Percentiles rank a stretch among this genome's conserved stretches.
These are phyloP conservation scores for Thalassophryne amazonica DNA, from an alignment of 2,797 vertebrate genomes.

Conservation along the genomic window DNA sequence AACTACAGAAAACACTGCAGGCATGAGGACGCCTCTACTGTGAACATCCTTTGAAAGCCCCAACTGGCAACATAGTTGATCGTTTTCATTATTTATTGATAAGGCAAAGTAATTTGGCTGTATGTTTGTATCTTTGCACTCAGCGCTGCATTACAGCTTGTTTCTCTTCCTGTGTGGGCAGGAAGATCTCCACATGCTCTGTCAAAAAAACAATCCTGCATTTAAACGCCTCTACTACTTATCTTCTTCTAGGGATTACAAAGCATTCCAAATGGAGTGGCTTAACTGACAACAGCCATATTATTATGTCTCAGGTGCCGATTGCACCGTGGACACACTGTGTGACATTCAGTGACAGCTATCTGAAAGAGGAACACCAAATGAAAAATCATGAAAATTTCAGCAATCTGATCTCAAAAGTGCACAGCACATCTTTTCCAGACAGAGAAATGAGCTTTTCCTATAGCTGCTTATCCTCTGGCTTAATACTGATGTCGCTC, in stretches of 20 bases:
- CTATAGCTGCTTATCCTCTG: slow-evolving; percentile 10
- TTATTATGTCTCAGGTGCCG: slow-evolving; percentile 34
- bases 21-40: no score
- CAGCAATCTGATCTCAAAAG: slow-evolving; percentile 29
- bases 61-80: no score
- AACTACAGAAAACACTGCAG: no score
- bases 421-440: not conserved
- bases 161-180: slow-evolving; percentile 31
- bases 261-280: slow-evolving; percentile 38
- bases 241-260: slow-evolving; percentile 49
- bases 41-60: no score
- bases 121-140: slow-evolving; percentile 10
- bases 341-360: slow-evolving; percentile 29
- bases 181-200: slow-evolving; percentile 33
- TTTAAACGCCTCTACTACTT: slow-evolving; percentile 43
- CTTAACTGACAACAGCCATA: slow-evolving; percentile 45
- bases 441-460: slow-evolving; percentile 10
- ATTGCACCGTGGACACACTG: not conserved
- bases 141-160: slow-evolving; percentile 11
- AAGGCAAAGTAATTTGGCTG: no score
- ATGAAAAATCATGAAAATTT: slow-evolving; percentile 21
- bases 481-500: slow-evolving; percentile 20
- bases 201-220: slow-evolving; percentile 47
- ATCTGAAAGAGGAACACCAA: slow-evolving; percentile 25
- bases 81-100: no score